Conservation (phyloP, 2,113 vertebrate genomes). For the Rousettus leschenaultii region DNA sequence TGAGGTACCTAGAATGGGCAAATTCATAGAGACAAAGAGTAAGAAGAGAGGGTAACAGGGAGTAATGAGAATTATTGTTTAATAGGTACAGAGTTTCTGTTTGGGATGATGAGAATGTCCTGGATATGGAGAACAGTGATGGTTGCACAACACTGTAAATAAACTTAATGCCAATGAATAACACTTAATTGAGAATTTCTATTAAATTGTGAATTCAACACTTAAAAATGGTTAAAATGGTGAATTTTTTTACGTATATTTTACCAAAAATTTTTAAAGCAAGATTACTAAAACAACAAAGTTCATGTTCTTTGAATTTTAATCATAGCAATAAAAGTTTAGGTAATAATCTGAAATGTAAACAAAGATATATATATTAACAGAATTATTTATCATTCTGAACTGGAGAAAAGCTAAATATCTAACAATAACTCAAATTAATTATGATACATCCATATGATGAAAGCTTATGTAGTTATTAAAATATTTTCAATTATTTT, state of each 20-base stretch:
- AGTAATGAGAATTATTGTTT: not conserved
- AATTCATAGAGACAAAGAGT: not conserved
- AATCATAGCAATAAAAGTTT: not conserved
- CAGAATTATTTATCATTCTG: not conserved
- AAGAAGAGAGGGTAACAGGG: not conserved
- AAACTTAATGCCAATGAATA: not conserved
- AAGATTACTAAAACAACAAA: not conserved
- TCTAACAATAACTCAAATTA: slow-evolving; percentile 4
- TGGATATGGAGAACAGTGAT: not conserved
- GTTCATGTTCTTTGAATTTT: not conserved
- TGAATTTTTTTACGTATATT: not conserved
- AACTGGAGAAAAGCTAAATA: not conserved
- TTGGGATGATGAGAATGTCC: not conserved
- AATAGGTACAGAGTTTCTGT: not conserved
- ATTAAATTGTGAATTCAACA: not conserved
- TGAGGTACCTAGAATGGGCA: not conserved
- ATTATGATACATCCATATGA: not conserved
- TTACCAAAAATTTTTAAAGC: not conserved
- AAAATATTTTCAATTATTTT: slow-evolving; percentile 22
- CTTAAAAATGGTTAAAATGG: not conserved
- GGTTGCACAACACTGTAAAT: not conserved
- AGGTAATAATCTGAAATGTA: slow-evolving; percentile 6
- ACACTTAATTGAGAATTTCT: not conserved
- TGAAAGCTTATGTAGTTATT: not conserved
- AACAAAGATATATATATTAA: not conserved